These are phyloP conservation scores for Alces alces DNA, from an alignment of 2,113 vertebrate species.

Conservation along the genomic window DNA sequence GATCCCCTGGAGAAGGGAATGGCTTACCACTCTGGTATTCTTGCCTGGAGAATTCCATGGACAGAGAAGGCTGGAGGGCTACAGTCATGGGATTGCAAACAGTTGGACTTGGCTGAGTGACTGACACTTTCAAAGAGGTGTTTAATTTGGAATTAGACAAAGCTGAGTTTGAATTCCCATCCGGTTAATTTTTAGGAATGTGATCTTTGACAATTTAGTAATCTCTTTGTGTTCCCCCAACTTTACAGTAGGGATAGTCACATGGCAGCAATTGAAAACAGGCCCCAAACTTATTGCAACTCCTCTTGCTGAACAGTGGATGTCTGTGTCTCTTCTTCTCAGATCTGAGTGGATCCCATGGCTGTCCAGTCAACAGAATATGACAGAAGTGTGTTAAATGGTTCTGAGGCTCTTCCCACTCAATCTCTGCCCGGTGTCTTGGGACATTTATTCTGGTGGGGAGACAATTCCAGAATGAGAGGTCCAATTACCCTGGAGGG, in stretches of 20 bases:
- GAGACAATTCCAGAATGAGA: not conserved
- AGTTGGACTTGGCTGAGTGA: not conserved
- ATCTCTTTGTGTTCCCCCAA: not conserved
- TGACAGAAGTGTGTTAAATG: not conserved
- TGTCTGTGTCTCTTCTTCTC: not conserved
- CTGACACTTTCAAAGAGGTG: not conserved
- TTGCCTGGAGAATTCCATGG: not conserved
- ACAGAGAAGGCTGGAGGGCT: not conserved
- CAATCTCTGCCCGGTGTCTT: not conserved
- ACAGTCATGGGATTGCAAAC: not conserved
- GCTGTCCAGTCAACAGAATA: not conserved
- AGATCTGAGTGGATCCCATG: not conserved
- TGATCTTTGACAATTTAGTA: not conserved
- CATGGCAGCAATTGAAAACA: not conserved
- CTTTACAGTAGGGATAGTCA: not conserved
- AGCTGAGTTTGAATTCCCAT: not conserved
- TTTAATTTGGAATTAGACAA: not conserved
- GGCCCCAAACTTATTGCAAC: not conserved
- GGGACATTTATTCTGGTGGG: not conserved
- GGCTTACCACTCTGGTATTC: not conserved
- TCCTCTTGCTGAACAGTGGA: not conserved
- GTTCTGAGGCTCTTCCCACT: not conserved
- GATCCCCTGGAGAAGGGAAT: not conserved
- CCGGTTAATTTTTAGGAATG: not conserved
- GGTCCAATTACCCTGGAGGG: not conserved